phyloP scores from a whole-genome alignment of 2,888 invertebrate species.

The Stomorhina lunata region DNA sequence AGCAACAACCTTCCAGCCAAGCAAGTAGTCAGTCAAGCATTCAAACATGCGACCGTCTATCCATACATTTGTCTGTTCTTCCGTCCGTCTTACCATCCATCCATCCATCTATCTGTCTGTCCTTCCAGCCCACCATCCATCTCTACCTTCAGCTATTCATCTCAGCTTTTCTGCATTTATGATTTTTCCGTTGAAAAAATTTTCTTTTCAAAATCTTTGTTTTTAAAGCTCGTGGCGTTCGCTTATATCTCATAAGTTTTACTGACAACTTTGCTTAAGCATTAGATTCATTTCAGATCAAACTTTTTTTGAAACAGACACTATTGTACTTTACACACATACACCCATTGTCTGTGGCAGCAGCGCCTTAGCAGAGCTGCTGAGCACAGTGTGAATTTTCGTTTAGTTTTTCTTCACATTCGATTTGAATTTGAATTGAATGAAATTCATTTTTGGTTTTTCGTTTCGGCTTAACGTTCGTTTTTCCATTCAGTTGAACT shows the following conservation, averaged over 20 bases:
- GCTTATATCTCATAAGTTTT: slow-evolving; percentile 55
- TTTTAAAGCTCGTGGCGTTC: slow-evolving; percentile 53
- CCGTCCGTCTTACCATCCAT: slow-evolving; percentile 5
- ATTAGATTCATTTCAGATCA: slow-evolving; percentile 67
- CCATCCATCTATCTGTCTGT: slow-evolving; percentile 36
- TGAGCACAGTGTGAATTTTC: slow-evolving; percentile 61
- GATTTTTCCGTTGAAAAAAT: slow-evolving; percentile 34
- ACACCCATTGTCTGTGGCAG: slow-evolving; percentile 4
- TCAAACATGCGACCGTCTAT: not conserved
- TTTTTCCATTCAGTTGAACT: slow-evolving; percentile 76
- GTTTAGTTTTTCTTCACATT: slow-evolving; percentile 41
- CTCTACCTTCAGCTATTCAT: slow-evolving; percentile 53
- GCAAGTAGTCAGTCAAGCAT: not conserved
- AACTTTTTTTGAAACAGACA: slow-evolving; percentile 29
- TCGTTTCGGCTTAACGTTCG: slow-evolving; percentile 59
- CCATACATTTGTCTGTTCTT: not conserved
- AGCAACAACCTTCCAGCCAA: not conserved
- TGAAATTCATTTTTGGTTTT: slow-evolving; percentile 38
- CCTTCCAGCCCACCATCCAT: slow-evolving; percentile 11
- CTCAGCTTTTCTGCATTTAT: slow-evolving; percentile 14
- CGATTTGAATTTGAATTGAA: slow-evolving; percentile 20
- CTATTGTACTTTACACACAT: too few relatives aligned
- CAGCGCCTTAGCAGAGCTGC: slow-evolving; percentile 34
- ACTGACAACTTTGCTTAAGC: slow-evolving; percentile 52
- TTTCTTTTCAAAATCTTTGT: slow-evolving; percentile 14